phyloP scores from a whole-genome alignment of 2,113 vertebrate species.

The Oryzias woworae region DNA sequence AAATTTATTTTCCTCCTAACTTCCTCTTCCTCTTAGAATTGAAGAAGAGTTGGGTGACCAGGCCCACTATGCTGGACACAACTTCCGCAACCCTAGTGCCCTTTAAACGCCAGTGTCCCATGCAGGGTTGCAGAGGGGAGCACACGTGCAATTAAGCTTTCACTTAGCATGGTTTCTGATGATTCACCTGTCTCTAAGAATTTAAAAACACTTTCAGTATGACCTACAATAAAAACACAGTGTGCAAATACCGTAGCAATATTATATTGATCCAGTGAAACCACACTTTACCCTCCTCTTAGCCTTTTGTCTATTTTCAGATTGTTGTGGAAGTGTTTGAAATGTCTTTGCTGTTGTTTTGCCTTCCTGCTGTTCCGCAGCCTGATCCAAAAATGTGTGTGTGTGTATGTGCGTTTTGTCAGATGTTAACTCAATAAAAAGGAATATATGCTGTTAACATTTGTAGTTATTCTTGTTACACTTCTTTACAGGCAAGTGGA shows the following conservation, averaged over 20 bases:
- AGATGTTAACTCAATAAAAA: conserved; percentile 56
- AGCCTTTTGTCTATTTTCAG: conserved; percentile 23
- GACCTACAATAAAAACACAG: conserved; percentile 14
- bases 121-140: conserved; percentile 5
- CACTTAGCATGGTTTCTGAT: conserved; percentile 14
- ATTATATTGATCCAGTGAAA: conserved; percentile 26
- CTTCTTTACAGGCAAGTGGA: too few species aligned
- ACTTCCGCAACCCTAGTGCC: conserved; percentile 91
- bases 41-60: conserved; percentile 91
- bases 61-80: conserved; percentile 90
- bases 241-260: conserved; percentile 12
- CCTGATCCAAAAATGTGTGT: conserved; percentile 24
- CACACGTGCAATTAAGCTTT: conserved; percentile 8
- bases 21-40: conserved; percentile 78
- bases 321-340: conserved; percentile 31
- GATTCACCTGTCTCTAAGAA: not conserved
- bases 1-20: conserved; percentile 12
- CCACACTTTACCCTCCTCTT: conserved; percentile 24
- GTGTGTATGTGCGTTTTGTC: conserved; percentile 16
- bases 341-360: conserved; percentile 27
- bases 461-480: too few species aligned
- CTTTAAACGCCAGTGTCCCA: conserved; percentile 72
- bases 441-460: conserved; percentile 8
- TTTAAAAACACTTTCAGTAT: conserved; percentile 25
- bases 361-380: conserved; percentile 30